These are phyloP conservation scores for Aphidius gifuensis DNA, from an alignment of 1,140 invertebrate species.

Conservation along the genomic window DNA sequence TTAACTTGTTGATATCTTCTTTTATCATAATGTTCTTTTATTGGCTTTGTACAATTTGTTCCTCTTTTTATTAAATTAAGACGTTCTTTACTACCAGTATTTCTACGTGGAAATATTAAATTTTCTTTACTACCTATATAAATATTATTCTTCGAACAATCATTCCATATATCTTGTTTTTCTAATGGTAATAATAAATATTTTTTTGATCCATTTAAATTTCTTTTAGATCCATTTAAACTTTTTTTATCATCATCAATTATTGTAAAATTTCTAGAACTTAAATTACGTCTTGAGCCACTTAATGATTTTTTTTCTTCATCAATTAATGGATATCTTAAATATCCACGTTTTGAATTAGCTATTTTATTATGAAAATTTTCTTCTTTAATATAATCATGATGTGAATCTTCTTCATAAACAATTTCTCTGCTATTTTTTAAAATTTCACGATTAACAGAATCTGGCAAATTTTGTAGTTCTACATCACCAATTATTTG, in stretches of 20 bases:
- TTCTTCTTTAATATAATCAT: constrained; percentile 24
- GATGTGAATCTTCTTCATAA: constrained; percentile 31
- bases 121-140: constrained; percentile 25
- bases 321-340: constrained; percentile 23
- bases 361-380: constrained; percentile 2
- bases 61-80: constrained; percentile 24
- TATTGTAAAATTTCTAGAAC: constrained; percentile 23
- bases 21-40: constrained; percentile 15
- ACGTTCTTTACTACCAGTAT: constrained; percentile 33
- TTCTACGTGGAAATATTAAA: constrained; percentile 24
- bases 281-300: constrained; percentile 28
- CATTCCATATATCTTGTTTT: constrained; percentile 20
- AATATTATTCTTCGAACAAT: constrained; percentile 19
- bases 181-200: constrained; percentile 33
- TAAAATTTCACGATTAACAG: constrained; percentile 38
- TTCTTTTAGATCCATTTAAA: constrained; percentile 28
- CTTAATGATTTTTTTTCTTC: constrained; percentile 33
- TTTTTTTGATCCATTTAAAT: constrained; percentile 29
- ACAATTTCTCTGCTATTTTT: constrained; percentile 39
- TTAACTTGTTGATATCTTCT: constrained; percentile 7
- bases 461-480: constrained; percentile 36
- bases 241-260: constrained; percentile 31
- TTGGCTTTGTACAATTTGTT: constrained; percentile 23
- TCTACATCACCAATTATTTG: constrained; percentile 36
- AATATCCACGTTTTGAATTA: not conserved